phyloP scores from a whole-genome alignment of 2,888 invertebrate genomes.

The Sesia bembeciformis region DNA sequence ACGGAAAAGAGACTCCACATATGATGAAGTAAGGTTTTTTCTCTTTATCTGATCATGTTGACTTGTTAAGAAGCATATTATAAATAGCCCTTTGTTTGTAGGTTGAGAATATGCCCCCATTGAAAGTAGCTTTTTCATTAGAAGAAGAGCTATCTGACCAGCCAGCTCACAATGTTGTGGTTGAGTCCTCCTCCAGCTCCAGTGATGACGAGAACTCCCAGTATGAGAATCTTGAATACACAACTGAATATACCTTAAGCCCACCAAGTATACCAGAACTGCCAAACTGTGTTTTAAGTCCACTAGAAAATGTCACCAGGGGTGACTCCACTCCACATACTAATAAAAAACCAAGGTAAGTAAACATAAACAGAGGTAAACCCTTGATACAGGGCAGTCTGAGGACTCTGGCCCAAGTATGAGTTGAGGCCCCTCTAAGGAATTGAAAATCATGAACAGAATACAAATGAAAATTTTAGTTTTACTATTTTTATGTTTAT shows the following conservation, averaged over 20 bases:
- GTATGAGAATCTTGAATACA: constrained; percentile 43
- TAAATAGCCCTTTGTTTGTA: constrained; percentile 23
- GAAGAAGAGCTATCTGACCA: constrained; percentile 43
- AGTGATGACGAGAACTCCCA: constrained; percentile 57
- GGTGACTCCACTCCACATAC: constrained; percentile 65
- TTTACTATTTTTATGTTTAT: too few species aligned
- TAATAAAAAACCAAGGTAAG: constrained; percentile 62
- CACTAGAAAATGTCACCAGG: constrained; percentile 66
- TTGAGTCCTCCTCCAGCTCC: constrained; percentile 60
- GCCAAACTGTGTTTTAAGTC: constrained; percentile 58
- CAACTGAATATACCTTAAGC: constrained; percentile 61
- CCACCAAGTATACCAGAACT: constrained; percentile 62
- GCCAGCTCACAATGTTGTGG: constrained; percentile 53
- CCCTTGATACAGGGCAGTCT: too few species aligned
- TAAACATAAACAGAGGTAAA: neutral
- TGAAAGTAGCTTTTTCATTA: constrained; percentile 37
- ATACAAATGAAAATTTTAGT: neutral
- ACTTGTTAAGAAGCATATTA: neutral
- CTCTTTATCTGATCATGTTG: constrained; percentile 4
- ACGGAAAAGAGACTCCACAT: constrained; percentile 59
- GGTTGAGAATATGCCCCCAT: constrained; percentile 63
- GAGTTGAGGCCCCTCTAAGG: too few species aligned
- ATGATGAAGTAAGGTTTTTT: constrained; percentile 56
- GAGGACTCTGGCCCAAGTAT: too few species aligned
- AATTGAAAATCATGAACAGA: neutral